Evolutionary conservation across 2,797 vertebrate genomes (phyloP).

Genomic region (Protonibea diacanthus): DNA sequence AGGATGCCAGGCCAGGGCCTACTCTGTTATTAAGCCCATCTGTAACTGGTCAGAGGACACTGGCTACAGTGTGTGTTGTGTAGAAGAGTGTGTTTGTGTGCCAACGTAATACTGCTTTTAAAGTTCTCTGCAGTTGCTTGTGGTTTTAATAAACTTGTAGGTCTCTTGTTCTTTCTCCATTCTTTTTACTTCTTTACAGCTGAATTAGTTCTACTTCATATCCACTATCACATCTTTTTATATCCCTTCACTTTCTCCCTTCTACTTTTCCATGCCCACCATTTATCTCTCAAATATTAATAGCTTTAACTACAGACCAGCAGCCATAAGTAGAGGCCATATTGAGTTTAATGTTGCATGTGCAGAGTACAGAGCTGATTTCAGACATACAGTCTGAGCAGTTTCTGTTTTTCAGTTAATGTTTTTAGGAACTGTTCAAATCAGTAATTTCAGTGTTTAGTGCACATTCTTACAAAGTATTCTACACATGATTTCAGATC

Average conservation of each 20-base stretch:
- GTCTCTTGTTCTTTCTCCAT: not conserved
- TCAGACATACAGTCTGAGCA: not conserved
- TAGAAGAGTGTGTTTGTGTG: constrained; percentile 6
- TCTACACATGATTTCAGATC: too few species aligned
- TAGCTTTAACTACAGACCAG: constrained; percentile 37
- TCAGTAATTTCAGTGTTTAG: not conserved
- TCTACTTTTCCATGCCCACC: not conserved
- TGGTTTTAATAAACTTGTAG: constrained; percentile 15
- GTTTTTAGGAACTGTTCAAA: not conserved
- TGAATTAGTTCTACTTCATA: not conserved
- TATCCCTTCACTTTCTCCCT: not conserved
- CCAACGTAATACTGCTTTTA: constrained; percentile 19
- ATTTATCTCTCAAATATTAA: constrained; percentile 32
- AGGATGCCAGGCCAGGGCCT: constrained; percentile 50
- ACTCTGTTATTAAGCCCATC: constrained; percentile 78
- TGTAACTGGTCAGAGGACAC: constrained; percentile 51
- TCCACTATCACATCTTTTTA: not conserved
- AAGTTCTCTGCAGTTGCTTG: constrained; percentile 6
- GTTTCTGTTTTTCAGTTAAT: not conserved
- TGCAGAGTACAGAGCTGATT: not conserved
- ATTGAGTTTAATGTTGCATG: not conserved
- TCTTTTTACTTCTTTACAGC: not conserved
- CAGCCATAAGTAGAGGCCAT: constrained; percentile 27
- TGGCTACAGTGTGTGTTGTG: constrained; percentile 22
- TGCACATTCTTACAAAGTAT: too few species aligned